A percentile compares a stretch with the other conserved stretches of the same genome.
Conservation (phyloP, 2,113 vertebrate genomes). For the Chionodraco myersi region DNA sequence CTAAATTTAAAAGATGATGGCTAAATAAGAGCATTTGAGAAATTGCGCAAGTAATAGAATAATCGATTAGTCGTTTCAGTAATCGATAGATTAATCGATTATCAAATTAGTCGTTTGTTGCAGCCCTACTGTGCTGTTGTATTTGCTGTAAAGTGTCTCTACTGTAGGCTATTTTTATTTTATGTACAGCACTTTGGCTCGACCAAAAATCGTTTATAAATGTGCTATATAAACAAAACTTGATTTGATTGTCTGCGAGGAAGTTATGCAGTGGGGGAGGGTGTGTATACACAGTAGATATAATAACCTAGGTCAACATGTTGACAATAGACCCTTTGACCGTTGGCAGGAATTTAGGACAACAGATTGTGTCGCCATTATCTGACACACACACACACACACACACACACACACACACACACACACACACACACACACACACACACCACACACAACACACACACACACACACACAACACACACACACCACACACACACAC, state of each 20-base stretch:
- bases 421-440: constrained; percentile 29
- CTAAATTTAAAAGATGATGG: too few relatives aligned
- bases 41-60: too few relatives aligned
- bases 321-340: constrained; percentile 42
- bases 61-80: too few relatives aligned
- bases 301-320: constrained; percentile 41
- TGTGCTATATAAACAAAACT: too few relatives aligned
- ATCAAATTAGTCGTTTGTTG: too few relatives aligned
- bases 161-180: too few relatives aligned
- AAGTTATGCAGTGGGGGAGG: constrained; percentile 15
- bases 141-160: too few relatives aligned
- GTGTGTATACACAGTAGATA: constrained; percentile 13
- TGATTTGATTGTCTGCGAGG: background rate
- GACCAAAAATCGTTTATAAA: too few relatives aligned
- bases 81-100: too few relatives aligned
- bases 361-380: constrained; percentile 33
- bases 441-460: constrained; percentile 38
- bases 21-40: too few relatives aligned
- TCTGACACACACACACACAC: constrained; percentile 23
- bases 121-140: too few relatives aligned
- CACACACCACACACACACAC: constrained; percentile 30
- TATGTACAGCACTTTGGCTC: too few relatives aligned
- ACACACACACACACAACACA: constrained; percentile 30
- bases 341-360: constrained; percentile 25
- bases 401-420: constrained; percentile 32